phyloP scores from a whole-genome alignment of 2,797 vertebrate species.

The Sebastiscus tertius region DNA sequence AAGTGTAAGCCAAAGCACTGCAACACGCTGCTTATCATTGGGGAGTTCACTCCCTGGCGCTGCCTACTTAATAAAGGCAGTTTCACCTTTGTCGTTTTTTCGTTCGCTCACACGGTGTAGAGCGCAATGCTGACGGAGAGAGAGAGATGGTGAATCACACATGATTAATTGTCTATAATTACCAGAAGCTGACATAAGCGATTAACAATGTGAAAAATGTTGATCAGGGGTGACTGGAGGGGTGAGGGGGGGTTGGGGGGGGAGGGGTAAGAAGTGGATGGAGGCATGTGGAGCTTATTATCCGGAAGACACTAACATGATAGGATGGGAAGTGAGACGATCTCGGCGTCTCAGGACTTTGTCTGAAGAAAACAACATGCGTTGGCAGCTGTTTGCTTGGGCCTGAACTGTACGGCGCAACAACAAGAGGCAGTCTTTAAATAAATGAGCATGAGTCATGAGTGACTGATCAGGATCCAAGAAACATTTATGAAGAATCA shows the following conservation, averaged over 20 bases:
- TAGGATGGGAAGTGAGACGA: constrained; percentile 36
- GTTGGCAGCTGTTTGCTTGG: constrained; percentile 42
- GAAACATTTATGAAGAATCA: not conserved
- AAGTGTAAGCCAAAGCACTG: constrained; percentile 67
- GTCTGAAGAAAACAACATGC: constrained; percentile 36
- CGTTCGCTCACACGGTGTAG: constrained; percentile 11
- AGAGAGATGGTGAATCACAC: constrained; percentile 60
- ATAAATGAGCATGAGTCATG: constrained; percentile 58
- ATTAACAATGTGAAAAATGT: constrained; percentile 73
- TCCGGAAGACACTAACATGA: constrained; percentile 40
- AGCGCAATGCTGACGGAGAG: constrained; percentile 33
- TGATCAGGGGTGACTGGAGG: constrained; percentile 67
- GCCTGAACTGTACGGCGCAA: constrained; percentile 7
- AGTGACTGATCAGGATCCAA: constrained; percentile 11
- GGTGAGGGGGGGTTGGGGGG: constrained; percentile 36
- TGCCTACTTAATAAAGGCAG: constrained; percentile 59
- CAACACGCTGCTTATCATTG: constrained; percentile 68
- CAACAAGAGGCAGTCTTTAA: constrained; percentile 16
- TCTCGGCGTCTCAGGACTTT: constrained; percentile 26
- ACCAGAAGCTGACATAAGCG: constrained; percentile 70
- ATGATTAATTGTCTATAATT: constrained; percentile 76
- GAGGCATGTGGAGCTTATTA: constrained; percentile 58
- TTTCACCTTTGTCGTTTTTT: constrained; percentile 66
- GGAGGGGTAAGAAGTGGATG: constrained; percentile 26
- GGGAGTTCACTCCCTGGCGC: constrained; percentile 68